phyloP scores from a whole-genome alignment of 2,797 vertebrate genomes.

The Sebastes alutus region DNA sequence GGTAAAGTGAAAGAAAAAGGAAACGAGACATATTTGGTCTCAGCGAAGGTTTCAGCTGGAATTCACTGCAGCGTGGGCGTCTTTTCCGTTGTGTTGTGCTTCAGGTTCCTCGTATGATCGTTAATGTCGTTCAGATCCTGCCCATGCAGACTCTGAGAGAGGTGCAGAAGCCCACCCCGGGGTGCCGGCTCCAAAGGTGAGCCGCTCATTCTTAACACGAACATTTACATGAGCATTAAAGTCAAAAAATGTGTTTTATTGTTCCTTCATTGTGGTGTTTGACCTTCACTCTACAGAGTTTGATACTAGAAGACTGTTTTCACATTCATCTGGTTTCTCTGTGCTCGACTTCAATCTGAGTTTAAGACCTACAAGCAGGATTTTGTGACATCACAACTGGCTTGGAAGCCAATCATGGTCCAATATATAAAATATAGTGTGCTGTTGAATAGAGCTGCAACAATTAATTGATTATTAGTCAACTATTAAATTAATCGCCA shows the following conservation, averaged over 20 bases:
- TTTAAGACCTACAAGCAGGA: not conserved
- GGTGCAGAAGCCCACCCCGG: constrained; percentile 81
- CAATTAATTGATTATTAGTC: no score
- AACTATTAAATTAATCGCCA: no score
- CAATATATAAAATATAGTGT: not conserved
- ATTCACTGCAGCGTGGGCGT: not conserved
- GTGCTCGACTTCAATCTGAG: not conserved
- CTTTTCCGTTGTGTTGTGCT: not conserved
- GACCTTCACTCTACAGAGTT: not conserved
- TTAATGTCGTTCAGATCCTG: constrained; percentile 83
- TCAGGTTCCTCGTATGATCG: constrained; percentile 86
- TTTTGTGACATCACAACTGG: not conserved
- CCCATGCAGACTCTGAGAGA: constrained; percentile 82
- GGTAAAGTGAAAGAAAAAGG: constrained; percentile 57
- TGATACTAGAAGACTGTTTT: not conserved
- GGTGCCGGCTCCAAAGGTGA: constrained; percentile 82
- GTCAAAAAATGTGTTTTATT: no score
- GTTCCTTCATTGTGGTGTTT: not conserved
- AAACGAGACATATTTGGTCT: not conserved
- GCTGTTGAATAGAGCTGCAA: not conserved
- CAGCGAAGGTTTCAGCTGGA: not conserved
- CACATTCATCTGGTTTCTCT: no score
- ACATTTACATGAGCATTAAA: not conserved
- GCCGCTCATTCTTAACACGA: not conserved
- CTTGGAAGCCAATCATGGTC: not conserved